phyloP scores from a whole-genome alignment of 2,888 invertebrate species.

The Noctua pronuba region DNA sequence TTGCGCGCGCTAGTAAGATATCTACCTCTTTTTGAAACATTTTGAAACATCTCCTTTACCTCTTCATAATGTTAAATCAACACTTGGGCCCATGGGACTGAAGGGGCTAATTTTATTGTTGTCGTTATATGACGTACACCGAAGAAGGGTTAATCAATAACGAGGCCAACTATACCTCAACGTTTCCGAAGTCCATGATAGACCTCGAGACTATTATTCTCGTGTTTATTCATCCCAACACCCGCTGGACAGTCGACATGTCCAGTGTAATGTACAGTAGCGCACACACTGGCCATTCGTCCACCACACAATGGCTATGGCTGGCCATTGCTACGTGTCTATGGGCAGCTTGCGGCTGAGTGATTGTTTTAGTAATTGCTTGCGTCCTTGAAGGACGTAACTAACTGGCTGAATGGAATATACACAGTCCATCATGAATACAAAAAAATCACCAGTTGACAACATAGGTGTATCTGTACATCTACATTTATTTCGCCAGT shows the following conservation, averaged over 20 bases:
- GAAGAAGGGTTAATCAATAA: neutral
- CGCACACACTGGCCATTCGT: slow-evolving; percentile 23
- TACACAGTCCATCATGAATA: neutral
- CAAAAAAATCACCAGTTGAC: neutral
- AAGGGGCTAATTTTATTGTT: too few species aligned
- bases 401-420: neutral
- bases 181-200: neutral
- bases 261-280: slow-evolving; percentile 9
- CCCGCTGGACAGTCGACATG: slow-evolving; percentile 15
- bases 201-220: slow-evolving; percentile 2
- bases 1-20: too few species aligned
- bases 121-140: neutral
- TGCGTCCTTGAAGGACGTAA: neutral
- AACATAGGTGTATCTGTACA: neutral
- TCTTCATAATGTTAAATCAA: too few species aligned
- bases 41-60: too few species aligned
- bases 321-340: slow-evolving; percentile 13
- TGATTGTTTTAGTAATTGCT: slow-evolving; percentile 20
- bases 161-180: neutral
- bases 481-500: neutral
- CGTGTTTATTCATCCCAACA: slow-evolving; percentile 24
- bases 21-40: too few species aligned
- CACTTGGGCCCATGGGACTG: too few species aligned
- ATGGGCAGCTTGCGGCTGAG: slow-evolving; percentile 1
- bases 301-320: slow-evolving; percentile 46